These are phyloP conservation scores for Sthenelais limicola DNA, from an alignment of 2,888 invertebrate species.

Conservation along the genomic window DNA sequence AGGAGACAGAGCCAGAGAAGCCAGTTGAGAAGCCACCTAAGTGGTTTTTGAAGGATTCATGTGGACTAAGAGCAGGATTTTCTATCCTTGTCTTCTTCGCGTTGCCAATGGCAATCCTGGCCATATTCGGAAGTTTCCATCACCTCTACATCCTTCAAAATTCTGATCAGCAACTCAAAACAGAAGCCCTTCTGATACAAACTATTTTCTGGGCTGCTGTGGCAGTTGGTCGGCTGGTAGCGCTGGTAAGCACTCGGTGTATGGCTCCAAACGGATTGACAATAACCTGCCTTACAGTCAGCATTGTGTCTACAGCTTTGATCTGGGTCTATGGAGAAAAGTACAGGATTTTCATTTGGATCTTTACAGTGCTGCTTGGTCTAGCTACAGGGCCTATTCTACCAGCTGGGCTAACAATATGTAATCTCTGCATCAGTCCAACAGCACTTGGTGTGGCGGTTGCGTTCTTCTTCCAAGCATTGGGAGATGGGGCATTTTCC, in stretches of 20 bases:
- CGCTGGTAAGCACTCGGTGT: background rate
- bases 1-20: background rate
- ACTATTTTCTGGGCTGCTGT: conserved; percentile 35
- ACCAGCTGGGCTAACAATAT: conserved; percentile 27
- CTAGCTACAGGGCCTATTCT: conserved; percentile 5
- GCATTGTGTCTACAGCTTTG: conserved; percentile 23
- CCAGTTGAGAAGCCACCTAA: too few relatives aligned
- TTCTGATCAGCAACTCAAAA: background rate
- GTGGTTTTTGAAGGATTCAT: conserved; percentile 10
- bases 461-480: background rate
- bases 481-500: conserved; percentile 15
- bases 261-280: conserved; percentile 36
- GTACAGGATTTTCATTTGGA: conserved; percentile 30
- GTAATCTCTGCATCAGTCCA: conserved; percentile 8
- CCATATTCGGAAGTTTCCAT: conserved; percentile 30
- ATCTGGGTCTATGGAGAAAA: conserved; percentile 29
- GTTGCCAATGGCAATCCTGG: conserved; percentile 10
- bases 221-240: conserved; percentile 5
- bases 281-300: conserved; percentile 23
- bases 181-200: conserved; percentile 24
- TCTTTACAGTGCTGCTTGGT: conserved; percentile 23
- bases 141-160: conserved; percentile 8
- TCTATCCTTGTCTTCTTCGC: conserved; percentile 25
- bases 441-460: conserved; percentile 18
- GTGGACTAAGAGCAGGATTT: background rate